Evolutionary conservation across 1,140 invertebrate genomes (phyloP), one percentile per base, ranked within the genome.

Genomic region (Saccostrea cuccullata): DNA sequence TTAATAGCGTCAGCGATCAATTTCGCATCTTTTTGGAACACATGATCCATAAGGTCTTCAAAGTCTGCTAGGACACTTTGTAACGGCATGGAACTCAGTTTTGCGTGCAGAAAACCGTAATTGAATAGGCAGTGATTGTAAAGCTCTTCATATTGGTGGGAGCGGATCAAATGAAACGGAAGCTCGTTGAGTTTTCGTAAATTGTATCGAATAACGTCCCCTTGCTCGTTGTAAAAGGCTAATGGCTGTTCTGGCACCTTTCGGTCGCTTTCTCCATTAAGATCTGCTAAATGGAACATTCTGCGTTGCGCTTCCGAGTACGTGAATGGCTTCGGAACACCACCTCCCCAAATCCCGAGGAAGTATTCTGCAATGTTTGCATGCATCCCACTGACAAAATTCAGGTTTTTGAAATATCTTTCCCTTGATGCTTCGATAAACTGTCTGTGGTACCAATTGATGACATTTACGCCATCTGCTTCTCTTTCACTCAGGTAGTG

Each of bases 301-400:
- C 98, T 97, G 70, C 98, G 96, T 93, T 99, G 98, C 86, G 99
- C 98, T 95, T 99, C 98, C 0, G 98, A 99, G 92, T 98, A 99
- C 93, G 98, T 98, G 93, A 99, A 99, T 0, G 96, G 98, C 92
- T 99, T 99, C 0, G 98, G 98, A 84, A 96, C 96, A 0, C 98
- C 98, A 20, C 98, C 98, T 26, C 94, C 55, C 98, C 94, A 95
- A 11, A 91, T 92, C 0, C 98, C 98, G 20, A 99, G 95, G 94
- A 98, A 99, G 94, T 99, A 99, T 95, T 99, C 99, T 2, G 99
- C 98, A 89, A 99, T 99, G 95, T 98, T 98, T 2, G 98, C 99
- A 94, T 99, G 98, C 94, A 99, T 99, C 94, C 98, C 99, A 93
- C 97, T 97, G 0, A 98, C 97, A 96, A 99, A 98, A 93, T 99